Base-by-base conservation (phyloP, 2,113 vertebrate species). In the Todiramphus saurophagus region DNA sequence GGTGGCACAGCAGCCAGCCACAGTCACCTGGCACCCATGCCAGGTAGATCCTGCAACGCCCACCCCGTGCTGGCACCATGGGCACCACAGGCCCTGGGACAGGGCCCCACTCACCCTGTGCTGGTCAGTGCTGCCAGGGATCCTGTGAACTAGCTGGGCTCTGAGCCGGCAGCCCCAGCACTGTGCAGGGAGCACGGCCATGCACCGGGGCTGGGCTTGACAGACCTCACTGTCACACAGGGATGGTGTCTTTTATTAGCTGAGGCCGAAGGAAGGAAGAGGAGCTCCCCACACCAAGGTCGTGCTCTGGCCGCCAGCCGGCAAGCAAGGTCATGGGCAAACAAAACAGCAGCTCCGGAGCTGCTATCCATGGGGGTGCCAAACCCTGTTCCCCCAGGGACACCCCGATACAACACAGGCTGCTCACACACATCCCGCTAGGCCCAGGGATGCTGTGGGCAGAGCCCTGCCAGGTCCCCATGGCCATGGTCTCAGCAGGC, bases 261-360 rank as follows among this genome's bases (percentile, higher is more conserved):
- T 1, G 1, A 93, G 91, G 95, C 72, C 1, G 1, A 77, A 94
- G 96, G 96, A 97, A 96, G 96, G 95, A 97, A 96, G 46, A 66
- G 86, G 63, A 93, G 73, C 30, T 83, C 83, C 6, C 66, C 35
- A 68, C 3, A 0, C 76, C 95, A 94, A 95, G 95, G 96, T 76
- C 23, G 7, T 0, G 15, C 55, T 94, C 88, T 70, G 79, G 88
- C 95, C 0, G 2, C 68, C 15, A 0, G 35, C 94, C 19, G 6
- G 67, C 4, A 3, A 50, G 59, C 88, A 86, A 88, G 89, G 94
- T 87, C 69, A 5, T 2, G 2, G 90, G 80, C 75, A 81, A 56
- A 87, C 56, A 94, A 83, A 93, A 59, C 41, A 73, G 56, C 55
- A 46, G 90, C 30, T 90, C 68, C 46, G 0, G 0, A 19, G 50